A percentile compares a stretch with the other conserved stretches of the same genome.
Evolutionary conservation across 2,888 invertebrate species (phyloP).

Genomic region (Pristionchus exspectatus): DNA sequence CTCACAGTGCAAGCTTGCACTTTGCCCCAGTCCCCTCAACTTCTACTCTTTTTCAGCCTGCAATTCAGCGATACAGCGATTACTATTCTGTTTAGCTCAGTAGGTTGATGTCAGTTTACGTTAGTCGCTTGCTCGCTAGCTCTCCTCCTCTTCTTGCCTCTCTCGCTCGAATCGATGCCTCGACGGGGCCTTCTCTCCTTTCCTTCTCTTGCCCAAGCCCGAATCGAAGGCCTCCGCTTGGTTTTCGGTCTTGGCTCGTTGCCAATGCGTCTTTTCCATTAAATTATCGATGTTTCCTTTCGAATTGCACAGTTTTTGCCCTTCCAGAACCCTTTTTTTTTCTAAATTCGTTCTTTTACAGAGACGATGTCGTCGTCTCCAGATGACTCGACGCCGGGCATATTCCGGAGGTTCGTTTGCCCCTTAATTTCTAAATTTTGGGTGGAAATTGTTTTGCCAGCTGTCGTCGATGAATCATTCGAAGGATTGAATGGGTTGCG

Average conservation of each 20-base stretch:
- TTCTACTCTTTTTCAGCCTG: neutral
- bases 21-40: neutral
- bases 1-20: constrained; percentile 20
- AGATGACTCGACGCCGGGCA: constrained; percentile 40
- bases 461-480: neutral
- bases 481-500: neutral
- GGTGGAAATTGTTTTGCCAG: constrained; percentile 1
- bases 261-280: neutral
- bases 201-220: neutral
- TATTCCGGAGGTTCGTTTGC: constrained; percentile 45
- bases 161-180: constrained; percentile 28
- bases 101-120: constrained; percentile 21
- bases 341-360: neutral
- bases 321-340: neutral
- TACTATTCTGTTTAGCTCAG: neutral
- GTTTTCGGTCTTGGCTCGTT: constrained; percentile 47
- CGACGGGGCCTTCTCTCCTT: constrained; percentile 11
- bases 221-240: constrained; percentile 15
- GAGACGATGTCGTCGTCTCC: constrained; percentile 45
- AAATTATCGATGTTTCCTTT: neutral
- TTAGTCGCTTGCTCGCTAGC: neutral
- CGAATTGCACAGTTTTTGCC: neutral
- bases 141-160: constrained; percentile 9
- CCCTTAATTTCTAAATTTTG: neutral
- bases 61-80: neutral